Base-by-base conservation (phyloP, 1,140 invertebrate genomes). In the Trypoxylus dichotomus region DNA sequence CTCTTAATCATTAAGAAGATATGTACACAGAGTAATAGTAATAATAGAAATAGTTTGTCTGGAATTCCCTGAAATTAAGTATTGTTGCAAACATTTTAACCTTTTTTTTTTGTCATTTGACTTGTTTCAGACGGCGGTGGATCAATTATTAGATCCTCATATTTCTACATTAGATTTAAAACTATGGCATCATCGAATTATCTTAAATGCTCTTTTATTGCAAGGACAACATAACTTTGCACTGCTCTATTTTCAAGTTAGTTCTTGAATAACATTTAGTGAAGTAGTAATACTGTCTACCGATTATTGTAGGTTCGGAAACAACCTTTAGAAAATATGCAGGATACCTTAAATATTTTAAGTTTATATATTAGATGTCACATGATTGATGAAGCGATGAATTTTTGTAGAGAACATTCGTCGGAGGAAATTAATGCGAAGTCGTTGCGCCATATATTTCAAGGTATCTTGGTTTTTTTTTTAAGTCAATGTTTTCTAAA, bases 71-170 rank as follows among this genome's bases (percentile, higher is more conserved):
- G 3, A 37, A 37, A 5, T 37, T 37, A 37, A 37, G 32, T 37
- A 37, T 8, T 8, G 3, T 37, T 37, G 5, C 10, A 37, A 19
- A 47, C 43, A 47, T 47, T 3, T 19, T 1, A 3, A 47, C 3
- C 13, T 15, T 47, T n/a, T 47, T 47, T 13, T 42, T 42, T 42
- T 42, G 11, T 6, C 41, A 41, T 10, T 32, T 79, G 41, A n/a
- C 71, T 54, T n/a, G 71, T 60, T 71, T 43, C 37, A 78, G 76
- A 78, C 42, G 25, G 68, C 89, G 0, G 80, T 91, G 0, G 86
- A 89, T 75, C 88, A 89, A 77, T 84, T 91, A 0, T 76, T 85
- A 41, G 84, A 85, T 76, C 82, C 84, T 10, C 80, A 82, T 3
- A 80, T 85, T 11, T 71, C 47, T 10, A 15, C 75, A 41, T 77